phyloP scores from a whole-genome alignment of 2,113 vertebrate species.

The Poecilia latipinna region DNA sequence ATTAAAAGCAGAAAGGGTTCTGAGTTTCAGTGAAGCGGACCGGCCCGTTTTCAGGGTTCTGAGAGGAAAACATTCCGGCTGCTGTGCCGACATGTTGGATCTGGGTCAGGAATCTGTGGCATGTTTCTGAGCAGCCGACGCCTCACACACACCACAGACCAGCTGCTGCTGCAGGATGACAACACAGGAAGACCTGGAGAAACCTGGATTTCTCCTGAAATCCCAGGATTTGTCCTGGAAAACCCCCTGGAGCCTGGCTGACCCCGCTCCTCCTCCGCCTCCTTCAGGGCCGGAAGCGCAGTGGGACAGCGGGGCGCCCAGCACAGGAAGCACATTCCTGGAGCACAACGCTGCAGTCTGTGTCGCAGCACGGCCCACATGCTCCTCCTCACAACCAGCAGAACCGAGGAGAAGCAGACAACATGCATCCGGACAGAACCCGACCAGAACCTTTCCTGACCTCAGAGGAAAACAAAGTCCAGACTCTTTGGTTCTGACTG shows the following conservation, averaged over 20 bases:
- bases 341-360: conserved; percentile 6
- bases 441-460: too few relatives aligned
- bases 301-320: conserved; percentile 10
- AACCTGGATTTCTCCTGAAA: conserved; percentile 11
- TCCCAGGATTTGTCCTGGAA: too few relatives aligned
- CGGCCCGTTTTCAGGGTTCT: neutral
- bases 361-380: neutral
- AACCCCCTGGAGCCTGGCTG: too few relatives aligned
- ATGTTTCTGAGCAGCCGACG: conserved; percentile 54
- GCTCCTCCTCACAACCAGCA: neutral
- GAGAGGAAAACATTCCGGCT: conserved; percentile 2
- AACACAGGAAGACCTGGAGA: too few relatives aligned
- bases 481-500: too few relatives aligned
- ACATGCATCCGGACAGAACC: too few relatives aligned
- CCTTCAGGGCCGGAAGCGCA: conserved; percentile 18
- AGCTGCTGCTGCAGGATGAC: too few relatives aligned
- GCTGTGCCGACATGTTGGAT: conserved; percentile 51
- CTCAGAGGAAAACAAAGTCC: too few relatives aligned
- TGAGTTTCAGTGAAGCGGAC: neutral
- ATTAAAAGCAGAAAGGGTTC: too few relatives aligned
- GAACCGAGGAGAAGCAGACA: too few relatives aligned
- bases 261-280: too few relatives aligned
- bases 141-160: neutral
- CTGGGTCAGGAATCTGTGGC: conserved; percentile 78
- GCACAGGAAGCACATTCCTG: conserved; percentile 66